Conservation (phyloP, 2,888 invertebrate species). For the Pyrgus malvae region DNA sequence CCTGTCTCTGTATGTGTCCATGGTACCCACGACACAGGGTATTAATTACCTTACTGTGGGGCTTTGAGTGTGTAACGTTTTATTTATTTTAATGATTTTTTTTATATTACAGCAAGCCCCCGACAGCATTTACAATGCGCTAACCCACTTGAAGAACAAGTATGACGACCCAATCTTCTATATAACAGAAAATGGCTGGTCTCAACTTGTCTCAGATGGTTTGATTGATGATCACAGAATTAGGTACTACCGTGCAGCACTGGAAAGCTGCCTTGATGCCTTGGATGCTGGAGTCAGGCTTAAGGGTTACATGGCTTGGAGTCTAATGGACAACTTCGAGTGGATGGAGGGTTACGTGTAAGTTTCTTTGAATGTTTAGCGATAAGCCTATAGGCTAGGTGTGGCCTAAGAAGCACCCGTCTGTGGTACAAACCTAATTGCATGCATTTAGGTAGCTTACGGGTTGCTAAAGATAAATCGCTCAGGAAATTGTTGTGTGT, state of each 20-base stretch:
- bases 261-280: conserved; percentile 63
- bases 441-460: too few species aligned
- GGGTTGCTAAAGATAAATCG: too few species aligned
- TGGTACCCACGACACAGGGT: too few species aligned
- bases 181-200: conserved; percentile 84
- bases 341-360: conserved; percentile 82
- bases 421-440: too few species aligned
- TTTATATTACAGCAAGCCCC: conserved; percentile 80
- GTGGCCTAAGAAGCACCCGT: too few species aligned
- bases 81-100: too few species aligned
- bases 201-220: conserved; percentile 48
- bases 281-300: conserved; percentile 71
- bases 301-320: conserved; percentile 83
- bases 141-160: conserved; percentile 70
- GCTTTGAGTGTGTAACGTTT: too few species aligned
- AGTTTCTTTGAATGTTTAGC: conserved; percentile 44
- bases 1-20: too few species aligned
- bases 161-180: conserved; percentile 79
- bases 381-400: too few species aligned
- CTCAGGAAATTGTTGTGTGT: too few species aligned
- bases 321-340: conserved; percentile 85
- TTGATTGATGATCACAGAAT: conserved; percentile 71
- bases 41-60: too few species aligned
- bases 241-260: conserved; percentile 62
- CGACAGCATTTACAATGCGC: conserved; percentile 78